phyloP scores from a whole-genome alignment of 64 coral and sea anemone genomes.

The Dendronephthya gigantea region DNA sequence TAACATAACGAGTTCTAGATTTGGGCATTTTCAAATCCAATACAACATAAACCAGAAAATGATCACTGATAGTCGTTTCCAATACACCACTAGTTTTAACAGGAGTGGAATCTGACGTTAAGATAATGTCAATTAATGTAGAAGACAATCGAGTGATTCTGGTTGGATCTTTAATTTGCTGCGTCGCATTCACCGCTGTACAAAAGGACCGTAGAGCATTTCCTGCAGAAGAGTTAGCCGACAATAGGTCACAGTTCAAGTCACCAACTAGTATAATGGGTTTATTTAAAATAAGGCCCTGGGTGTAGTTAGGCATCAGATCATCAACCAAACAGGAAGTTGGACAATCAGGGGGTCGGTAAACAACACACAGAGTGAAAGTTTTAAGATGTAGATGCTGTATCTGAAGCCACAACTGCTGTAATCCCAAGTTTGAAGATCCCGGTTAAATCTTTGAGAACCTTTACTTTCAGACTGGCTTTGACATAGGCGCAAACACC shows the following conservation, averaged over 20 bases:
- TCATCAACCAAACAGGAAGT: neutral
- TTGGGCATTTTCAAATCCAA: conserved; percentile 25
- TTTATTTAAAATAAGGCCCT: conserved; percentile 11
- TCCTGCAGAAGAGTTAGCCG: neutral
- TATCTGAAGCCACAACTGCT: neutral
- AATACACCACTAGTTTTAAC: neutral
- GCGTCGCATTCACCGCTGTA: neutral
- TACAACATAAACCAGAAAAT: conserved; percentile 21
- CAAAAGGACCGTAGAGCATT: conserved; percentile 15
- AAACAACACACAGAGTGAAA: neutral
- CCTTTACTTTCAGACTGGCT: neutral
- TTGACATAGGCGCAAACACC: neutral
- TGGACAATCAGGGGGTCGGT: neutral
- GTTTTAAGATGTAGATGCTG: neutral
- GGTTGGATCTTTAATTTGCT: neutral
- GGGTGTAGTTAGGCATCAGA: neutral
- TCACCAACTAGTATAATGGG: neutral
- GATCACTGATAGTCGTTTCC: conserved; percentile 8
- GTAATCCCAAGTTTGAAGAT: neutral
- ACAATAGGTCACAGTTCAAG: neutral
- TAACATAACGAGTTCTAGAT: neutral
- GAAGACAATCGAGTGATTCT: neutral
- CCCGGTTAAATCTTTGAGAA: neutral
- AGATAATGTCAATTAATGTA: neutral
- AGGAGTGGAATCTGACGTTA: neutral